Evolutionary conservation across 1,140 invertebrate species (phyloP), one percentile per base, ranked within the genome.

Genomic region (Colletes latitarsis): DNA sequence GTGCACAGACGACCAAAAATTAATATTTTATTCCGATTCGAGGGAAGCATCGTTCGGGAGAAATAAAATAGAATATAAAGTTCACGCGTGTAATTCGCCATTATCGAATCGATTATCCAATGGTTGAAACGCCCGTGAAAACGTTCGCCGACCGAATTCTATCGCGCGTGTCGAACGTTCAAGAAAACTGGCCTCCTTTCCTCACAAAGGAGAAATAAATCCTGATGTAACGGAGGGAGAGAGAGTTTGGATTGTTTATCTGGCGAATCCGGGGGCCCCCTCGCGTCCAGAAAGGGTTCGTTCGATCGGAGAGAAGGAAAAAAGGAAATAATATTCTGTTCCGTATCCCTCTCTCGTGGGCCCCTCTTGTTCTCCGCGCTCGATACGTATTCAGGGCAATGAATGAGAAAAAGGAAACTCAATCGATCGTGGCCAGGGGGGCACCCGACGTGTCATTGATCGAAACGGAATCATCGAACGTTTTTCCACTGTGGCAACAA

Each of bases 381-480:
- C 60, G 75, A 76, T 79, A 69, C 71, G 60, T 57, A 74, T 75
- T 64, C 57, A 53, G 64, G 52, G 66, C 82, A 79, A 87, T 83
- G 84, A 81, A 87, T 83, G 73, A 84, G 69, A 86, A 84, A 87
- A 84, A 84, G 62, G 78, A 73, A 82, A 81, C 67, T 83, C 74
- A 46, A 82, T 86, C 84, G 84, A 84, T 86, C 82, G 84, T 57
- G 75, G 46, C 60, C n/a, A 73, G 70, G 72, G 60, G 71, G 75
- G 53, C 72, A 12, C 69, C 57, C 68, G 21, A 87, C 71, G 69
- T 86, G 82, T 87, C 82, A 79, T 69, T 62, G 85, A 87, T 87
- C 84, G 78, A 69, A 79, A 86, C 73, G 75, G 78, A 78, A 87
- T 87, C 82, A 87, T 86, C 84, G 81, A 60, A n/a, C 67, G 53